Conservation (phyloP, 2,113 vertebrate species). For the Nibea coibor region DNA sequence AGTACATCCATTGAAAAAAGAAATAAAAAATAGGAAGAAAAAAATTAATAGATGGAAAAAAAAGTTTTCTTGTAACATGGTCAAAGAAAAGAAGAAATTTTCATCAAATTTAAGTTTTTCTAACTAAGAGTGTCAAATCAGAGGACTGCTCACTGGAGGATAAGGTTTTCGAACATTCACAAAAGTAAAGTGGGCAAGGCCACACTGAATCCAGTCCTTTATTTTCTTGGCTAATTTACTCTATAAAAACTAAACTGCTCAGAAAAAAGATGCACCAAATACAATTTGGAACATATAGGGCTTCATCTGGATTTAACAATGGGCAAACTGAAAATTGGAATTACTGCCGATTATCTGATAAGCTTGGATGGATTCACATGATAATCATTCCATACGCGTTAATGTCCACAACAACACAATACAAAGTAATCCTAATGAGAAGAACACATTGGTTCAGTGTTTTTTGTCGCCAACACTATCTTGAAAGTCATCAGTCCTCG, state of each 20-base stretch:
- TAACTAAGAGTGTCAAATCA: conserved; percentile 17
- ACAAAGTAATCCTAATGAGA: background rate
- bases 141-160: conserved; percentile 18
- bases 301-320: background rate
- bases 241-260: background rate
- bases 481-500: background rate
- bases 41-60: background rate
- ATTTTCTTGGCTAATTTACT: conserved; percentile 11
- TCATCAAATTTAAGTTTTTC: conserved; percentile 33
- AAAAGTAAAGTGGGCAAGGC: conserved; percentile 2
- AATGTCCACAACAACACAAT: background rate
- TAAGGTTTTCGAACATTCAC: conserved; percentile 1
- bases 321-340: conserved; percentile 4
- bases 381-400: background rate
- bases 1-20: conserved; percentile 35
- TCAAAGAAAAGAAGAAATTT: conserved; percentile 6
- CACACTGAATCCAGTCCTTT: background rate
- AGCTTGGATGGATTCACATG: background rate
- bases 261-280: background rate
- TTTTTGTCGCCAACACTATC: background rate
- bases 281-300: background rate
- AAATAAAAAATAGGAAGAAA: background rate
- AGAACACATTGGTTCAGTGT: background rate
- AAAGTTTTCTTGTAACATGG: background rate
- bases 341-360: conserved; percentile 2